Percentiles rank a stretch among this genome's conserved stretches.
phyloP scores from a whole-genome alignment of 2,888 invertebrate genomes.

The Eudasyphora cyanicolor region DNA sequence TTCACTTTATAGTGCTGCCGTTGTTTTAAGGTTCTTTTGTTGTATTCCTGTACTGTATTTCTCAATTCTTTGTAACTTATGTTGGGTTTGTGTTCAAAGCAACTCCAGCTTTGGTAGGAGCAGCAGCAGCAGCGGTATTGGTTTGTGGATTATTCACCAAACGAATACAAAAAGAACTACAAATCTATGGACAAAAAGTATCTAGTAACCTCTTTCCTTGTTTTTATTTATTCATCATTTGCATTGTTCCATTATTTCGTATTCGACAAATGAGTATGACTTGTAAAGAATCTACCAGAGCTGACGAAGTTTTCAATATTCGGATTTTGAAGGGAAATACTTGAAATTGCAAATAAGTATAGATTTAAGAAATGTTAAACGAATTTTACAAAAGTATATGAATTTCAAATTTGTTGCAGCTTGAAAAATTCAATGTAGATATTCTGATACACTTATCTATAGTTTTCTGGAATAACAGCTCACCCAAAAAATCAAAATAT shows the following conservation, averaged over 20 bases:
- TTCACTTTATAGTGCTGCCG: neutral
- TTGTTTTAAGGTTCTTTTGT: neutral
- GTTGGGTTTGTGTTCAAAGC: neutral
- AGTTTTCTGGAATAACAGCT: too few species aligned
- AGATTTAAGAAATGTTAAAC: too few species aligned
- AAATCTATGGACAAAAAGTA: neutral
- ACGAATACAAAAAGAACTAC: neutral
- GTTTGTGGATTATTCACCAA: neutral
- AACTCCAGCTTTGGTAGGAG: too few species aligned
- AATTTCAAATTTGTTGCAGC: too few species aligned
- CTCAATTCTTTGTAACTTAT: neutral
- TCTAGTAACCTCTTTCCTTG: conserved; percentile 3
- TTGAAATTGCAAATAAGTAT: neutral
- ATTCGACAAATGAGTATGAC: conserved; percentile 1
- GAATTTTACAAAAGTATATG: too few species aligned
- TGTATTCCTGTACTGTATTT: neutral
- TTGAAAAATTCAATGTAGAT: too few species aligned
- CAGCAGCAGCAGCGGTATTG: neutral
- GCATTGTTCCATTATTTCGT: neutral
- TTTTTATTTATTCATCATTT: too few species aligned
- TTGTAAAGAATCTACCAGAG: neutral
- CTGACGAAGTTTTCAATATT: neutral
- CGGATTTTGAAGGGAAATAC: too few species aligned
- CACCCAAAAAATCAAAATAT: too few species aligned
- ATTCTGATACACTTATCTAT: too few species aligned